Base-by-base conservation (phyloP, 2,113 vertebrate genomes). In the Bombycilla garrulus region DNA sequence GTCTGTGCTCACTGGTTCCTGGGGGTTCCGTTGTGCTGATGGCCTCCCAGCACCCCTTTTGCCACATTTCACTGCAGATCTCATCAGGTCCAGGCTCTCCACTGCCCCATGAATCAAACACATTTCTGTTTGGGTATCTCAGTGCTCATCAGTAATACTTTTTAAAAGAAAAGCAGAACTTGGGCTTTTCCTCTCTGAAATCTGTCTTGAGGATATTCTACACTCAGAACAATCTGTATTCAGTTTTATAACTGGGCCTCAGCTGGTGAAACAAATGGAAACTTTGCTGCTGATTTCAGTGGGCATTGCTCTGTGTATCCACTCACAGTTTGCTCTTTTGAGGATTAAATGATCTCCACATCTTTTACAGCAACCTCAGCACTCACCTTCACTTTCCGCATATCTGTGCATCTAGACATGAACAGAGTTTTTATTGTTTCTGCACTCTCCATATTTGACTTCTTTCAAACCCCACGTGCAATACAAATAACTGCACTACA, bases 401-500 rank as follows among this genome's bases (percentile, higher is more conserved):
- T 69, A 86, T n/a, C 62, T 73, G 25, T 15, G 33, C 44, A 4
- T 50, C 42, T 38, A 54, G 66, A 87, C 47, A 21, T 14, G 54
- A 78, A 45, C 1, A 70, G 66, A 86, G 74, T 69, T 65, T 65
- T 83, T 74, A n/a, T 50, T 78, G 60, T 38, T 90, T 54, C 71
- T 50, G 47, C 58, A 25, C 20, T 78, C 47, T 28, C 67, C 6
- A 0, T 48, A 74, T 76, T 38, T 78, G 50, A 73, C 60, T 65
- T 38, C 17, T 54, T 90, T 73, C 64, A 92, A 90, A 66, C 22
- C 72, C 50, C 86, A 31, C 0, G 10, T 67, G 77, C 72, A 74
- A 28, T 20, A 84, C 83, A 92, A 95, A 60, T 65, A 93, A 71
- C 86, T 47, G 72, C 44, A 36, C n/a, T 56, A 58, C 38, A 47